These are phyloP conservation scores for Sylvicola cinctus DNA, from an alignment of 2,888 invertebrate species.

Conservation along the genomic window DNA sequence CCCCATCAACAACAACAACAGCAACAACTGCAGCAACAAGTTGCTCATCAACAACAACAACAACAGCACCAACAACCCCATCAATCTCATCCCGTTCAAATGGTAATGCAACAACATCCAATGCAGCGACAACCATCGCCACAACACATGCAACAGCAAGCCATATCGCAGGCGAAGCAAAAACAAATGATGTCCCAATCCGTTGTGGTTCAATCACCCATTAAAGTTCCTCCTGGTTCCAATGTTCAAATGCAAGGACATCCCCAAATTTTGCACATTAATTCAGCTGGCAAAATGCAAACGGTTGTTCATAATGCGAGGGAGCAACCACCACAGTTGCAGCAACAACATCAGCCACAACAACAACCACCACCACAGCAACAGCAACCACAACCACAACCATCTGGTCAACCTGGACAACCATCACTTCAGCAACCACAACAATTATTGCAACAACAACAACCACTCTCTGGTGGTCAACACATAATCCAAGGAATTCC, in stretches of 20 bases:
- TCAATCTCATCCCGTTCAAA: too few relatives aligned
- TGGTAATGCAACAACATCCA: too few relatives aligned
- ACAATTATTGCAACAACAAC: constrained; percentile 9
- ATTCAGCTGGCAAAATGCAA: too few relatives aligned
- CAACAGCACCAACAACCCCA: neutral
- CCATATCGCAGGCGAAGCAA: neutral
- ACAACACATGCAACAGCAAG: neutral
- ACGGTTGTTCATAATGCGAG: neutral
- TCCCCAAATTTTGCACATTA: too few relatives aligned
- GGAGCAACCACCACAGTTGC: neutral
- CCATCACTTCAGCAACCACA: constrained; percentile 6
- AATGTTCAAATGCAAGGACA: too few relatives aligned
- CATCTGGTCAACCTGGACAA: constrained; percentile 6
- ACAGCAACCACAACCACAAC: constrained; percentile 18
- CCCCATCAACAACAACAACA: constrained; percentile 1
- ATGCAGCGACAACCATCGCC: neutral
- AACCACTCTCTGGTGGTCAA: constrained; percentile 1
- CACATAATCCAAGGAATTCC: neutral
- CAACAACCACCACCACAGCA: constrained; percentile 7
- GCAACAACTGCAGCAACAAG: constrained; percentile 1
- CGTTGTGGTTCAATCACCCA: too few relatives aligned
- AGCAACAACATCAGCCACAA: constrained; percentile 6
- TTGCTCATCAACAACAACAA: neutral
- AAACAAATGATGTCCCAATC: too few relatives aligned
- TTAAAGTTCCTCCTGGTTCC: too few relatives aligned